Conservation (phyloP, 2,888 invertebrate species). For the Spatulosminthurus flaviceps region DNA sequence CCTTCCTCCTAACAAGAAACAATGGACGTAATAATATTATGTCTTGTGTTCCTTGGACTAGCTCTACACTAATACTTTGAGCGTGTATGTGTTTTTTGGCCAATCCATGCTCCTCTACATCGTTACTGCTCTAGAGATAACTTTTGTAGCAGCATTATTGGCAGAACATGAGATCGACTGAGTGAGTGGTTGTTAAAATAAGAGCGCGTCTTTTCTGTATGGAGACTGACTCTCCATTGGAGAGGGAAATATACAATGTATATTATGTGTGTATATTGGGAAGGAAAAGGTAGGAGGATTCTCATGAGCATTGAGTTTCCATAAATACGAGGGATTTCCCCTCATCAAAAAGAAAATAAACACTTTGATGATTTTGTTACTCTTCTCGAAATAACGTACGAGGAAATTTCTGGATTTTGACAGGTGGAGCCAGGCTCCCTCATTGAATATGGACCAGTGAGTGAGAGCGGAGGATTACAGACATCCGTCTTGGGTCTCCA, state of each 20-base stretch:
- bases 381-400: not conserved
- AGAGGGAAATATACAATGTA: not conserved
- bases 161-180: no score
- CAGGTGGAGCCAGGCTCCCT: slow-evolving; percentile 29
- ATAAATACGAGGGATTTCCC: not conserved
- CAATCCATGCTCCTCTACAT: no score
- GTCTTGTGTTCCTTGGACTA: no score
- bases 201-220: no score
- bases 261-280: not conserved
- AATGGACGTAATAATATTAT: no score
- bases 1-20: no score
- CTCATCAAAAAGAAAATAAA: slow-evolving; percentile 18
- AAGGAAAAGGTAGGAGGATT: not conserved
- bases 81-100: no score
- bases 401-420: not conserved
- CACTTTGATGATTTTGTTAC: not conserved
- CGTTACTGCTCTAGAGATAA: no score
- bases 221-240: no score
- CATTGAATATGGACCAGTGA: not conserved
- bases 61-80: no score
- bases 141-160: no score
- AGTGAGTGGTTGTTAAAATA: no score
- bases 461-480: slow-evolving; percentile 35
- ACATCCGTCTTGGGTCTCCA: slow-evolving; percentile 37
- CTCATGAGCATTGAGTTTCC: not conserved